Evolutionary conservation across 2,888 invertebrate species (phyloP).

Genomic region (Plusia festucae): DNA sequence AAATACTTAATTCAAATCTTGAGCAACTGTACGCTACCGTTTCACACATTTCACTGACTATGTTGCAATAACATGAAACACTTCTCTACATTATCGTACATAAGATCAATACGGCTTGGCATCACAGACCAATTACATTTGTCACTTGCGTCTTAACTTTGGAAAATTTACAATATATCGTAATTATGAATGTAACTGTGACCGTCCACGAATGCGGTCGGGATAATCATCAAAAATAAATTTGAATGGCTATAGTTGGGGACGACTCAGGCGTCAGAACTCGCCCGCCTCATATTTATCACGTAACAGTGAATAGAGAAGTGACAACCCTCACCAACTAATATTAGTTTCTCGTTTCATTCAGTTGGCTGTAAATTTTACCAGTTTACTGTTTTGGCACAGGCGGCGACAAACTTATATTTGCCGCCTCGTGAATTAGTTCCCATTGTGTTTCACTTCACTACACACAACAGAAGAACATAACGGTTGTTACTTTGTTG

Average conservation of each 20-base stretch:
- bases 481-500: slow-evolving; percentile 54
- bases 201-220: slow-evolving; percentile 31
- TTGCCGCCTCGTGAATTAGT: slow-evolving; percentile 68
- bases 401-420: slow-evolving; percentile 72
- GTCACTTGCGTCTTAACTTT: slow-evolving; percentile 37
- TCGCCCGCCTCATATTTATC: slow-evolving; percentile 21
- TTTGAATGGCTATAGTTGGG: slow-evolving; percentile 7
- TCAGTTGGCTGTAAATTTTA: slow-evolving; percentile 74
- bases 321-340: slow-evolving; percentile 71
- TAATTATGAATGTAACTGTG: slow-evolving; percentile 40
- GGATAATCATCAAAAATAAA: slow-evolving; percentile 12
- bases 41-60: slow-evolving; percentile 11
- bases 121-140: slow-evolving; percentile 36
- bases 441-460: slow-evolving; percentile 66
- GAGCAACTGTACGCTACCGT: not conserved
- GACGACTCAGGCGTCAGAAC: slow-evolving; percentile 7
- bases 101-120: slow-evolving; percentile 39
- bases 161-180: slow-evolving; percentile 51
- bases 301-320: slow-evolving; percentile 58
- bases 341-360: slow-evolving; percentile 78
- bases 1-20: not conserved
- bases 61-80: slow-evolving; percentile 10
- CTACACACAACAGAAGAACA: slow-evolving; percentile 53
- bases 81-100: slow-evolving; percentile 34
- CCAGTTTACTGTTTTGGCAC: slow-evolving; percentile 78